Conservation (phyloP, 2,797 vertebrate species). For the Diglossa cyanea region DNA sequence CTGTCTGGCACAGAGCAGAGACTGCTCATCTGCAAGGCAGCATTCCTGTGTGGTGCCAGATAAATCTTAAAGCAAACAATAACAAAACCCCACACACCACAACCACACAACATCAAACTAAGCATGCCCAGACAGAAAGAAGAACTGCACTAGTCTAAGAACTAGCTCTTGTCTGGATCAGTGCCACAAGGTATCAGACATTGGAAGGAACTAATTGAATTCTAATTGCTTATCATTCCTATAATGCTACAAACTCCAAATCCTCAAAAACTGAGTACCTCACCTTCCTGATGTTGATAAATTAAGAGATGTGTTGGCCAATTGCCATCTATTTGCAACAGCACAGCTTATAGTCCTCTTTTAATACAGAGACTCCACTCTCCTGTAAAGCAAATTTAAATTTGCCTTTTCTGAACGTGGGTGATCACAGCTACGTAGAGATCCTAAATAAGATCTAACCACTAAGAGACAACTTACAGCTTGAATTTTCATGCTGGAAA, state of each 20-base stretch:
- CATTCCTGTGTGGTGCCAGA: background rate
- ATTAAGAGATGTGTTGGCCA: background rate
- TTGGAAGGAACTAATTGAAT: background rate
- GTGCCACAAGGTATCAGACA: background rate
- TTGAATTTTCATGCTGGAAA: background rate
- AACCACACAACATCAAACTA: background rate
- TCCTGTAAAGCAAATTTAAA: background rate
- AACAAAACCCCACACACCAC: background rate
- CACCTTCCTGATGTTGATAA: background rate
- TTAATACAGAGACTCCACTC: background rate
- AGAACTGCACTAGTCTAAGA: background rate
- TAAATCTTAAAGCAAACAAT: background rate
- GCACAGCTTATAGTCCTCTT: background rate
- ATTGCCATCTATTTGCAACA: background rate
- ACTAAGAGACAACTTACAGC: background rate
- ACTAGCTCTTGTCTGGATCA: background rate
- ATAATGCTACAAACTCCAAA: background rate
- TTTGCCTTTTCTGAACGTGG: background rate
- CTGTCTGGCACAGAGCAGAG: background rate
- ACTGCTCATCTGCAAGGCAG: background rate
- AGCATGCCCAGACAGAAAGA: background rate
- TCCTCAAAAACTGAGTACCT: background rate
- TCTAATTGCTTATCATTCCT: background rate
- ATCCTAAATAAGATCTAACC: background rate
- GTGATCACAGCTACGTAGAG: background rate